phyloP scores from a whole-genome alignment of 2,888 invertebrate species.

The Drosophila colorata region DNA sequence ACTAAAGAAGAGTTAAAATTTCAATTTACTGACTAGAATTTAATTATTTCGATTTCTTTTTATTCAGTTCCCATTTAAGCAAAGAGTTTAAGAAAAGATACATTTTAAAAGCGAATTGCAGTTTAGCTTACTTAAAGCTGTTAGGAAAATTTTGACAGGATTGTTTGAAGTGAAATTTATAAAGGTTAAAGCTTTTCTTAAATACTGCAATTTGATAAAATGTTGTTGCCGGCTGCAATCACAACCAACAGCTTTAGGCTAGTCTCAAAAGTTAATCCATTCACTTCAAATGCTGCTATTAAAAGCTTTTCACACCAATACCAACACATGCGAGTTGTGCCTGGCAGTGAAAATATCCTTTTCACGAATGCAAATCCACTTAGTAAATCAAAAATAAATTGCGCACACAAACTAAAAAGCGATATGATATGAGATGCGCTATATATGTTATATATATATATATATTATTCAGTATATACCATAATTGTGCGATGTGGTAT shows the following conservation, averaged over 20 bases:
- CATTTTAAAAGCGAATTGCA: neutral
- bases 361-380: slow-evolving; percentile 39
- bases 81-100: neutral
- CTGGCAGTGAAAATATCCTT: slow-evolving; percentile 1
- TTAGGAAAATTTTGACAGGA: neutral
- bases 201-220: no score
- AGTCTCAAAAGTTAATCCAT: neutral
- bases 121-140: neutral
- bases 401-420: slow-evolving; percentile 32
- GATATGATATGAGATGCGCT: slow-evolving; percentile 25
- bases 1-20: neutral
- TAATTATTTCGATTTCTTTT: no score
- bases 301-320: neutral
- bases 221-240: no score
- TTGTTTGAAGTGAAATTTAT: no score
- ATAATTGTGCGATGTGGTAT: slow-evolving; percentile 40
- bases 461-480: slow-evolving; percentile 4
- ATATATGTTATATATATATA: neutral
- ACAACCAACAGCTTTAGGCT: neutral
- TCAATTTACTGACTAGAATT: no score
- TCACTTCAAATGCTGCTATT: neutral
- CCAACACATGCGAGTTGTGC: neutral
- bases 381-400: slow-evolving; percentile 62
- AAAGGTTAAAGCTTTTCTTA: neutral
- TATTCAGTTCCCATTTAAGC: no score